Base-by-base conservation (phyloP, 2,888 invertebrate genomes). In the Perizoma affinitatum region DNA sequence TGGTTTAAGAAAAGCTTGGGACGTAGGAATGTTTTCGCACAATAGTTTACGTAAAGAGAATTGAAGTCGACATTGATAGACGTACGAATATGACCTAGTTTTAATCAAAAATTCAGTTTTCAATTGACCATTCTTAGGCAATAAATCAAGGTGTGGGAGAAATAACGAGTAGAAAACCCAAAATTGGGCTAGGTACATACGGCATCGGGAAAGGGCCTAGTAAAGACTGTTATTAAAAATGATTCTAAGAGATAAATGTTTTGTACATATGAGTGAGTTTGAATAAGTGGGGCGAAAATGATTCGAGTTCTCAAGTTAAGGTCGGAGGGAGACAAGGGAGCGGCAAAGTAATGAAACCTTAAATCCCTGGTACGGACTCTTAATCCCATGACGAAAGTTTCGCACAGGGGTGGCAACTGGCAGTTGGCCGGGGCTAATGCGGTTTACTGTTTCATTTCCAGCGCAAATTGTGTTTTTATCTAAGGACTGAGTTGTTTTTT, bases 301-400 rank as follows among this genome's bases (percentile, higher is more conserved):
- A 36, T 55, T 53, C 44, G 45, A 54, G 9, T 38, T 41, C 8
- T 44, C 41, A 10, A 55, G 44, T 65, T 71, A 71, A 61, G 22
- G 22, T 22, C 67, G 70, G 67, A 50, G 33, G 66, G 53, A 65
- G 65, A 58, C 62, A 72, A 63, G 66, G 75, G 80, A 76, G 72
- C 74, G 70, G 72, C 82, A 78, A 80, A 88, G 88, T 90, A 92
- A 90, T 91, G 91, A 92, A 91, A 92, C 91, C 92, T 90, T 90
- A 92, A 92, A 92, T 91, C 92, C 90, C 91, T 90, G 87, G 90
- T 89, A 83, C 87, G 84, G 81, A 87, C 83, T 91, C 88, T 86
- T 91, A 92, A 92, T 92, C 92, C 91, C 88, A 83, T 84, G 87
- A 84, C 88, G 88, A 88, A 85, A 86, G 84, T 75, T 75, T 72